A percentile compares a stretch with the other conserved stretches of the same genome.
Conservation (phyloP, 2,113 vertebrate species). For the Gnathonemus longibarbis region DNA sequence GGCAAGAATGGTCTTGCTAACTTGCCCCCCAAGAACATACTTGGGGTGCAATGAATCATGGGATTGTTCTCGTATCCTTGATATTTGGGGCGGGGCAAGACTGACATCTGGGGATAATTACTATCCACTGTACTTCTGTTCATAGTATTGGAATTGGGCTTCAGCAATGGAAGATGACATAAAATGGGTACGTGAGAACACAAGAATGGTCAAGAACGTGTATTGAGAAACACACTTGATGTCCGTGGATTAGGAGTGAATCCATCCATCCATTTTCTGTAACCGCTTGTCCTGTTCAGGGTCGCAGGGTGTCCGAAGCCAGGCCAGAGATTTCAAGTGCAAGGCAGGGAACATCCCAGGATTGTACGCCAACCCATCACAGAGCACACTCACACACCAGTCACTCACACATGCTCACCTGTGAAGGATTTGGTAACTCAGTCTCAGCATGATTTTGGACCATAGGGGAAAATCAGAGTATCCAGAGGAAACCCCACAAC, state of each 20-base stretch:
- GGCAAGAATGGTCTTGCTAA: background rate
- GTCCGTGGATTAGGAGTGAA: background rate
- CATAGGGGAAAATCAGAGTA: too few species aligned
- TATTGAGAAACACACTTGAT: background rate
- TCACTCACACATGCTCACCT: too few species aligned
- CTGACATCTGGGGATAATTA: background rate
- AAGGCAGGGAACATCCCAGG: too few species aligned
- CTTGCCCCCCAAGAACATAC: background rate
- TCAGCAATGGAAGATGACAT: background rate
- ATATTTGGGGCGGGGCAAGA: background rate
- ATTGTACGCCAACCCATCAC: too few species aligned
- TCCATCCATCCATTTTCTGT: background rate
- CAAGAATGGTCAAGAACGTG: background rate
- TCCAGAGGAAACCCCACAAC: too few species aligned
- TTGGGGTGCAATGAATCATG: background rate
- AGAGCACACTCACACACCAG: too few species aligned
- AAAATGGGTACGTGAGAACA: background rate
- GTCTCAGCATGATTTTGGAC: too few species aligned
- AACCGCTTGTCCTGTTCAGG: too few species aligned
- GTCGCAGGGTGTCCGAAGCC: too few species aligned
- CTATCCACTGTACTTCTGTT: background rate
- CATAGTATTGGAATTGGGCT: background rate
- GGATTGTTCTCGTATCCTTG: background rate
- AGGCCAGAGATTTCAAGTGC: too few species aligned
- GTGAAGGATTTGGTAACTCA: too few species aligned